Conservation (phyloP, 2,888 invertebrate genomes). For the Trisateles emortualis region DNA sequence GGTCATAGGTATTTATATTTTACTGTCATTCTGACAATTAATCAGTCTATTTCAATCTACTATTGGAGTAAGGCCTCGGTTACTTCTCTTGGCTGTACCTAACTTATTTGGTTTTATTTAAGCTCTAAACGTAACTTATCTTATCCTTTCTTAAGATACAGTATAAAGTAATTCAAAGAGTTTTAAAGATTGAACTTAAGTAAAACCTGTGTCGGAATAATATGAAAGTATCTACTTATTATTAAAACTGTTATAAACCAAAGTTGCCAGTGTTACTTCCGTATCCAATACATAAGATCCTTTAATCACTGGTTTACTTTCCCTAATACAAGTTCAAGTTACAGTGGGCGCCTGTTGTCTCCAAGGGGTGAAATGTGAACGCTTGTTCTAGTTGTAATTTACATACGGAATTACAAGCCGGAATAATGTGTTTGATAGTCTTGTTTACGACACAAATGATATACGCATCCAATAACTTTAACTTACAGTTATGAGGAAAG, state of each 20-base stretch:
- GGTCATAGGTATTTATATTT: no score
- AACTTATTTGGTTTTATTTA: no score
- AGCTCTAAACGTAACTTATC: no score
- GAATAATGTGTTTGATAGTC: conserved; percentile 75
- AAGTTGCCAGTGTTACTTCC: conserved; percentile 56
- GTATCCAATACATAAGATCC: conserved; percentile 48
- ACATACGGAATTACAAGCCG: conserved; percentile 83
- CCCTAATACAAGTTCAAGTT: conserved; percentile 47
- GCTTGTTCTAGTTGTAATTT: conserved; percentile 82
- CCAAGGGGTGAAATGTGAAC: conserved; percentile 75
- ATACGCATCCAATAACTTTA: conserved; percentile 34
- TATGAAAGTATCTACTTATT: conserved; percentile 59
- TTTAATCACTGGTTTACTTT: conserved; percentile 37
- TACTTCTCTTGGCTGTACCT: no score
- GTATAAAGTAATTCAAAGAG: no score
- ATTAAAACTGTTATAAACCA: conserved; percentile 77
- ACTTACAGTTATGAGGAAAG: conserved; percentile 25
- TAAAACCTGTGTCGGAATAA: no score
- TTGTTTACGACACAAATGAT: conserved; percentile 63
- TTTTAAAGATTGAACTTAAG: no score
- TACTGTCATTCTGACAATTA: no score
- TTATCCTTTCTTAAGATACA: no score
- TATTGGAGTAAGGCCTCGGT: no score
- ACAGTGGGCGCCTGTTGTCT: conserved; percentile 59
- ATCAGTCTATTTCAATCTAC: no score